Percentiles rank a stretch among this genome's conserved stretches.
Conservation (phyloP, 1,140 invertebrate genomes). For the Aphis gossypii region DNA sequence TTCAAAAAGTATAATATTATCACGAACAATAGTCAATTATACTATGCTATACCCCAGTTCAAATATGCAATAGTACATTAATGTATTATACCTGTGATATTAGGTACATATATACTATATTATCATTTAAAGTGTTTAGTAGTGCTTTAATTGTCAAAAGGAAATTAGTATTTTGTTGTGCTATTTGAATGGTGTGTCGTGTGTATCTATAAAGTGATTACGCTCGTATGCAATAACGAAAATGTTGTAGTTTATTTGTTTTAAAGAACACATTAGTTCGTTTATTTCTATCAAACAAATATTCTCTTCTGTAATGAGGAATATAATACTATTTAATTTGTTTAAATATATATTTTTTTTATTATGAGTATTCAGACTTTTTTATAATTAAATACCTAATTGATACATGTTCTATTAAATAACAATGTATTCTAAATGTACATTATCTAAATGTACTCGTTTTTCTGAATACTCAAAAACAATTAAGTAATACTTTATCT, state of each 20-base stretch:
- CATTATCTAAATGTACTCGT: no score
- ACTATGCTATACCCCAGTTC: background rate
- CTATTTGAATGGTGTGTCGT: background rate
- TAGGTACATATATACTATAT: background rate
- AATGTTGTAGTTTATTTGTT: background rate
- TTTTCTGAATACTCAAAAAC: no score
- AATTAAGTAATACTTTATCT: no score
- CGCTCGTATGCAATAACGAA: background rate
- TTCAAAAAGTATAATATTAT: conserved; percentile 1
- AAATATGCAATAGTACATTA: background rate
- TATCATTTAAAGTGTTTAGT: background rate
- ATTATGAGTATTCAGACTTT: background rate
- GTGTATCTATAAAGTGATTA: background rate
- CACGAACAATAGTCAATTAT: background rate
- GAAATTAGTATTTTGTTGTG: background rate
- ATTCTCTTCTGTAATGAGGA: background rate
- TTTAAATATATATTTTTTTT: background rate
- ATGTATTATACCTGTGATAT: background rate
- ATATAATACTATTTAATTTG: background rate
- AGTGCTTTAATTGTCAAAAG: background rate
- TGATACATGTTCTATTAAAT: no score
- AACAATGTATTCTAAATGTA: no score
- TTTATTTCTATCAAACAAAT: background rate
- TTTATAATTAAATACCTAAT: no score
- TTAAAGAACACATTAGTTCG: background rate